Percentiles rank a stretch among this genome's conserved stretches.
Conservation (phyloP, 1,140 invertebrate genomes). For the Drosophila nannoptera region DNA sequence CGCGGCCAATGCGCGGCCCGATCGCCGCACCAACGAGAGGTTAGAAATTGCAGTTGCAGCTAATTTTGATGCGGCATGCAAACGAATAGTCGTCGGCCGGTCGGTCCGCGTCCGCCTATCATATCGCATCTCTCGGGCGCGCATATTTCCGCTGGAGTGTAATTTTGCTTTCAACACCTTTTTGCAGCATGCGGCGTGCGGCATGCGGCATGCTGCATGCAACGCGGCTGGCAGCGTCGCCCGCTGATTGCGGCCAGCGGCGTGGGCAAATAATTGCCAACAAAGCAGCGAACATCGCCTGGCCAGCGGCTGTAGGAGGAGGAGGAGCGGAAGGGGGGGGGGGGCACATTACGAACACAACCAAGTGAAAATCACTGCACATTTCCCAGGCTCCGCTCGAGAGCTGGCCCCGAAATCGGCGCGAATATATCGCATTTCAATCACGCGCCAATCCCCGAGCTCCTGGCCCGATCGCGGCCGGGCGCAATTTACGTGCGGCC, state of each 20-base stretch:
- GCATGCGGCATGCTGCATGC: constrained; percentile 48
- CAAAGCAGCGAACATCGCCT: constrained; percentile 51
- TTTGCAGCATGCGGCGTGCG: constrained; percentile 31
- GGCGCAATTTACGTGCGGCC: constrained; percentile 71
- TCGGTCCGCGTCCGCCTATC: constrained; percentile 44
- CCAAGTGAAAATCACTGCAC: constrained; percentile 55
- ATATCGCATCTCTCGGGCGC: constrained; percentile 66
- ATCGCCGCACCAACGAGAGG: constrained; percentile 27
- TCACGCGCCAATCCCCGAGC: constrained; percentile 61
- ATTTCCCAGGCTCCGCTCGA: constrained; percentile 63
- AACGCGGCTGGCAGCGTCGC: constrained; percentile 46
- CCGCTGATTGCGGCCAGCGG: constrained; percentile 50
- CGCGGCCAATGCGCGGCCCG: constrained; percentile 45
- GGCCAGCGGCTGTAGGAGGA: constrained; percentile 16
- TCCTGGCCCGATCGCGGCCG: constrained; percentile 29
- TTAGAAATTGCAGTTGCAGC: constrained; percentile 65
- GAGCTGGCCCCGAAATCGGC: constrained; percentile 68
- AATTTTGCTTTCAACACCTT: constrained; percentile 78
- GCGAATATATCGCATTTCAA: constrained; percentile 78
- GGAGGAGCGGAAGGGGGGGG: not conserved
- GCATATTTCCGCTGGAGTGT: constrained; percentile 72
- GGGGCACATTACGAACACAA: constrained; percentile 25
- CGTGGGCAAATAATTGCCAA: constrained; percentile 69
- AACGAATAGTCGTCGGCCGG: constrained; percentile 39
- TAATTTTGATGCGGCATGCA: constrained; percentile 72